Evolutionary conservation across 2,797 vertebrate species (phyloP).

Genomic region (Crenichthys baileyi): DNA sequence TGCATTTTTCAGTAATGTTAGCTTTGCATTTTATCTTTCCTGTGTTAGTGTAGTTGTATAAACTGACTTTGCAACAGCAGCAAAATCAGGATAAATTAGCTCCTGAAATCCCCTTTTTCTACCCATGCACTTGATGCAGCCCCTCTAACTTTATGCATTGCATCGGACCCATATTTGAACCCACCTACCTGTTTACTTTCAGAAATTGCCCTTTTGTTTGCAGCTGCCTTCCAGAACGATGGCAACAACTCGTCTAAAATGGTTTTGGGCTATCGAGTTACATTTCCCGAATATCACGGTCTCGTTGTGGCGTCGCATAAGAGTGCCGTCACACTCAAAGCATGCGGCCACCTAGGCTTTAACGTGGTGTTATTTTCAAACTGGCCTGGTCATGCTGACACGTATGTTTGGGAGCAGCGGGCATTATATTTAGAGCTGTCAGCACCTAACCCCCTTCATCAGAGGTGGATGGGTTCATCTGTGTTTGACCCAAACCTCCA

Average conservation of each 20-base stretch:
- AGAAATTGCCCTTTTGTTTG: not conserved
- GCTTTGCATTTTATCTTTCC: no score
- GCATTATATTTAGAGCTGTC: slow-evolving; percentile 71
- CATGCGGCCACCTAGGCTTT: slow-evolving; percentile 47
- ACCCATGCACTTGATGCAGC: not conserved
- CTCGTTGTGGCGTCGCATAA: slow-evolving; percentile 66
- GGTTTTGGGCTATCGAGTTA: slow-evolving; percentile 55
- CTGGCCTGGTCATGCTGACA: slow-evolving; percentile 68
- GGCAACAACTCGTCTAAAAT: slow-evolving; percentile 68
- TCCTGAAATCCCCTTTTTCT: no score
- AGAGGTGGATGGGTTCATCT: slow-evolving; percentile 26
- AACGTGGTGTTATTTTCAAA: slow-evolving; percentile 70
- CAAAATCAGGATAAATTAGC: no score
- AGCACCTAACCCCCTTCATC: slow-evolving; percentile 29
- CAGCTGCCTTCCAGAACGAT: slow-evolving; percentile 29
- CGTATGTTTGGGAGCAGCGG: slow-evolving; percentile 46
- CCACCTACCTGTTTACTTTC: not conserved
- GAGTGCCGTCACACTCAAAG: slow-evolving; percentile 57
- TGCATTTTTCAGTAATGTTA: no score
- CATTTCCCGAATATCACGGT: slow-evolving; percentile 56
- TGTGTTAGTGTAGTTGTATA: no score
- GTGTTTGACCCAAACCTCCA: slow-evolving; percentile 20
- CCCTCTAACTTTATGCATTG: not conserved
- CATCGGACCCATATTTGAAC: not conserved
- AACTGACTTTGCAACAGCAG: no score